Evolutionary conservation across 1,140 invertebrate genomes (phyloP).

Genomic region (Delia radicum): DNA sequence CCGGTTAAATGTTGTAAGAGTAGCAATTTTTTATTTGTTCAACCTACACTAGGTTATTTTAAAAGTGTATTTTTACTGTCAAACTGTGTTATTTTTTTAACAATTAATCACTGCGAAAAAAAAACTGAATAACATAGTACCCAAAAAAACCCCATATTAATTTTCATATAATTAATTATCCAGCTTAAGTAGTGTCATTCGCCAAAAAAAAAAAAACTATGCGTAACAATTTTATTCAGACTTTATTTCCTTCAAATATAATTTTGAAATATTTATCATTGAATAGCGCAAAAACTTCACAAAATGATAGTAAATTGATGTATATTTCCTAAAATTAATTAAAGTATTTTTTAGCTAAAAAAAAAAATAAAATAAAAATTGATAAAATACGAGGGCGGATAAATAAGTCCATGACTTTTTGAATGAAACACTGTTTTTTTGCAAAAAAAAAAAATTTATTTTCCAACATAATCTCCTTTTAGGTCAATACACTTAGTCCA

Average conservation of each 20-base stretch:
- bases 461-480: too few species aligned
- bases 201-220: background rate
- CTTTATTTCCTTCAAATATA: background rate
- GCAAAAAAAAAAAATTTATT: too few species aligned
- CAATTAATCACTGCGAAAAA: background rate
- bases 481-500: too few species aligned
- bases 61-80: too few species aligned
- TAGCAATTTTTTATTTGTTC: too few species aligned
- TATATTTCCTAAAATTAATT: background rate
- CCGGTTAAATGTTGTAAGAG: too few species aligned
- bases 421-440: too few species aligned
- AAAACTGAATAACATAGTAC: background rate
- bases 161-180: background rate
- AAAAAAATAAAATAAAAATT: background rate
- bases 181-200: background rate
- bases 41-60: too few species aligned
- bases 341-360: background rate
- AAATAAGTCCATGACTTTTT: too few species aligned
- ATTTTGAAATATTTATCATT: background rate
- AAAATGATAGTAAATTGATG: background rate
- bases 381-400: background rate
- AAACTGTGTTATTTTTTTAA: background rate
- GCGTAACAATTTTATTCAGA: background rate
- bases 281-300: background rate
- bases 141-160: background rate